Evolutionary conservation across 2,113 vertebrate species (phyloP).

Genomic region (Barbus barbus): DNA sequence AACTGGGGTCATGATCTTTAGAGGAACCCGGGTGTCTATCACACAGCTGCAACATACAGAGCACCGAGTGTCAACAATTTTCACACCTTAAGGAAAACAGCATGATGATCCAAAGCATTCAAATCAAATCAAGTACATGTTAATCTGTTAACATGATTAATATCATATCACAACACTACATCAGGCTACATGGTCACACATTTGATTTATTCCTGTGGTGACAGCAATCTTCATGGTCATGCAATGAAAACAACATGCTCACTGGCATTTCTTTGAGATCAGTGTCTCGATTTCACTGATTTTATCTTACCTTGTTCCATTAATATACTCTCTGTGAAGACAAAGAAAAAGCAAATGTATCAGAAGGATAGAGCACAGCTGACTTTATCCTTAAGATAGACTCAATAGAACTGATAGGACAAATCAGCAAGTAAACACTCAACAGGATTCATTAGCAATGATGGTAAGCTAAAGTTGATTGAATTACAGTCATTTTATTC

Average conservation of each 20-base stretch:
- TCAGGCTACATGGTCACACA: slow-evolving; percentile 13
- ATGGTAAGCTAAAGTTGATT: neutral
- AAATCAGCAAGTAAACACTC: slow-evolving; percentile 19
- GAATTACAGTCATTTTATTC: too few relatives aligned
- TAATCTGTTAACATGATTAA: too few relatives aligned
- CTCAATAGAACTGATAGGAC: slow-evolving; percentile 18
- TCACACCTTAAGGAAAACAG: neutral
- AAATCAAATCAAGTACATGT: neutral
- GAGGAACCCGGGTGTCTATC: slow-evolving; percentile 81
- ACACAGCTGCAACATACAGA: slow-evolving; percentile 71
- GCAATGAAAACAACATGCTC: slow-evolving; percentile 40
- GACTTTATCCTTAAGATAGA: slow-evolving; percentile 39
- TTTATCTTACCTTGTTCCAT: slow-evolving; percentile 75
- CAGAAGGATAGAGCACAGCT: slow-evolving; percentile 37
- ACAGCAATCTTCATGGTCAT: slow-evolving; percentile 20
- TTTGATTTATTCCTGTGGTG: neutral
- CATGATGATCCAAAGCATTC: neutral
- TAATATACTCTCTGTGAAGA: slow-evolving; percentile 62
- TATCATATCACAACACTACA: neutral
- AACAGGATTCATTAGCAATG: slow-evolving; percentile 15
- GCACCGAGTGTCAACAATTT: neutral
- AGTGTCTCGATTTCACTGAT: slow-evolving; percentile 35
- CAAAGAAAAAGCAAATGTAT: slow-evolving; percentile 52
- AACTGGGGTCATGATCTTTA: slow-evolving; percentile 97
- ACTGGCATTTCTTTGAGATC: slow-evolving; percentile 37